Evolutionary conservation across 2,888 invertebrate genomes (phyloP), one percentile per base, ranked within the genome.

Genomic region (Ochlodes sylvanus): DNA sequence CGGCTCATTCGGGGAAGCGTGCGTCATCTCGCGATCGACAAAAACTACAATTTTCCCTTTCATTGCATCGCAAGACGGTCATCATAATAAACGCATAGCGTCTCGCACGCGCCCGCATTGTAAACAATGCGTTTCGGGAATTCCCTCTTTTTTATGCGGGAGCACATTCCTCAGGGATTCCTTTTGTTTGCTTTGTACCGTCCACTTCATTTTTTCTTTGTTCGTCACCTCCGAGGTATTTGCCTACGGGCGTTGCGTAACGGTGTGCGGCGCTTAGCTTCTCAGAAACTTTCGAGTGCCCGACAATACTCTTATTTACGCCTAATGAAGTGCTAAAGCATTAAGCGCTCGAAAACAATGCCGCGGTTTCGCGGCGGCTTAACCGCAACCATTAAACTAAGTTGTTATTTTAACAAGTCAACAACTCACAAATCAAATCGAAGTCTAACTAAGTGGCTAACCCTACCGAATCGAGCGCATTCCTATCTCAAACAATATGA

Each of bases 81-180:
- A 82, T 86, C 85, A 85, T 83, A 87, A 87, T 87, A 88, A 89
- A 83, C 85, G 85, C 87, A 87, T 83, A 85, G 78, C 81, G 81
- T 79, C 84, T 77, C 83, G 80, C 80, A 80, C 79, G 79, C 77
- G 79, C 69, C 73, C 75, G 78, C 82, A 81, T 76, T 83, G 92
- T 93, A 92, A 92, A 93, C 92, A 92, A 90, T 87, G 82, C 87
- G 85, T 91, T 92, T 92, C 81, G 92, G 92, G 92, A 90, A 88
- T 87, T 87, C 92, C 92, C 92, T 85, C 82, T 75, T 90, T 92
- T 91, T 90, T 90, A 86, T 87, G 81, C 86, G 82, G 84, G 84
- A 84, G 83, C 87, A 81, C 92, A 92, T 92, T 92, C 92, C 88
- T 90, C 77, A 89, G 92, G 92, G 90, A 93, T 90, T 87, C 92